Conservation (phyloP, 2,797 vertebrate genomes). For the Pogoniulus pusillus region DNA sequence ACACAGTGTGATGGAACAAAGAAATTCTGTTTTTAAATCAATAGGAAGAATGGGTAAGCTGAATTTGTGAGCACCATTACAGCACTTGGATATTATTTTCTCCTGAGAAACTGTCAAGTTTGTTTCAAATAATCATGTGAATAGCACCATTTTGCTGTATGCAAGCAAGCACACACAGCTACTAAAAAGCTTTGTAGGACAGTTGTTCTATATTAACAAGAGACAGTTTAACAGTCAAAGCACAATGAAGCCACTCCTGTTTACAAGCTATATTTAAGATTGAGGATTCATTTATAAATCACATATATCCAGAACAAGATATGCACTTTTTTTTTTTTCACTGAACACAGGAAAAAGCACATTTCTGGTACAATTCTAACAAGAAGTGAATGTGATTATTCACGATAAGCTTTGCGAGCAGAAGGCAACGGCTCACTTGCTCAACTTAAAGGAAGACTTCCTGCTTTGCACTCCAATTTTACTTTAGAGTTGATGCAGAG, state of each 20-base stretch:
- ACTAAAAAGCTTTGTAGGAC: neutral
- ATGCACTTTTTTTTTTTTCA: neutral
- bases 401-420: neutral
- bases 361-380: neutral
- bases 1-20: slow-evolving; percentile 12
- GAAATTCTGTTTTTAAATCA: slow-evolving; percentile 46
- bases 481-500: neutral
- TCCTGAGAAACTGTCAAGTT: neutral
- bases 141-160: neutral
- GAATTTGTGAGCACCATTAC: neutral
- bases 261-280: neutral
- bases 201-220: neutral
- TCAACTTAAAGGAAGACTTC: neutral
- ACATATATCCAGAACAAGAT: neutral
- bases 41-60: slow-evolving; percentile 12
- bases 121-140: neutral
- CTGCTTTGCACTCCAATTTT: neutral
- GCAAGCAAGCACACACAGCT: neutral
- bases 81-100: neutral
- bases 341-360: neutral
- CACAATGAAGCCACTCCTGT: neutral
- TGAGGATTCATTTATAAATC: neutral
- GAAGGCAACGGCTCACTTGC: neutral
- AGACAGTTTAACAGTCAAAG: neutral
- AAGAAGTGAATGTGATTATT: neutral